phyloP scores from a whole-genome alignment of 2,113 vertebrate genomes.

The Empidonax traillii region DNA sequence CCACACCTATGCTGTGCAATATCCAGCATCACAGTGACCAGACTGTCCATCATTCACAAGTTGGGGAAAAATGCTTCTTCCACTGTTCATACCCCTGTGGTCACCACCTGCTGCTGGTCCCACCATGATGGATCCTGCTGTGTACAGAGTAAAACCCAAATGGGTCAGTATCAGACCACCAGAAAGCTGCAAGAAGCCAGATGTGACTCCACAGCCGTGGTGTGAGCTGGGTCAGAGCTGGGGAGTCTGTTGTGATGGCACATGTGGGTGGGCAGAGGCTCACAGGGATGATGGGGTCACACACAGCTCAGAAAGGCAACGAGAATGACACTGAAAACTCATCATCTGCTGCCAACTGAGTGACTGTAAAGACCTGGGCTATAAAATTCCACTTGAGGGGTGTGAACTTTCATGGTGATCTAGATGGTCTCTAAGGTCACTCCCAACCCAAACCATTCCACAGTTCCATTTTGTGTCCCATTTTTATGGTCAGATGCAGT shows the following conservation, averaged over 20 bases:
- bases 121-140: background rate
- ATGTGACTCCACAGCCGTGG: fast-evolving
- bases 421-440: background rate
- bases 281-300: background rate
- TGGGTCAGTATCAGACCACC: background rate
- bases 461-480: background rate
- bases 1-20: conserved; percentile 10
- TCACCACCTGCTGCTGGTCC: conserved; percentile 13
- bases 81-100: background rate
- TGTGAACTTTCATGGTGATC: background rate
- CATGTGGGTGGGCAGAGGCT: background rate
- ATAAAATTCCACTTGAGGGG: background rate
- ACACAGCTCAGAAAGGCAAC: background rate
- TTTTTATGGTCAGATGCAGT: background rate
- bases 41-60: background rate
- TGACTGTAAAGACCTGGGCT: background rate
- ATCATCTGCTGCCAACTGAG: background rate
- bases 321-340: background rate
- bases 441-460: background rate
- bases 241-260: background rate
- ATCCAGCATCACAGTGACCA: conserved; percentile 8
- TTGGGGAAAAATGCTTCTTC: conserved; percentile 9
- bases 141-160: conserved; percentile 9
- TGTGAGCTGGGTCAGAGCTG: background rate
- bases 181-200: background rate